These are phyloP conservation scores for Carduelis carduelis DNA, from an alignment of 2,797 vertebrate genomes.

Conservation along the genomic window DNA sequence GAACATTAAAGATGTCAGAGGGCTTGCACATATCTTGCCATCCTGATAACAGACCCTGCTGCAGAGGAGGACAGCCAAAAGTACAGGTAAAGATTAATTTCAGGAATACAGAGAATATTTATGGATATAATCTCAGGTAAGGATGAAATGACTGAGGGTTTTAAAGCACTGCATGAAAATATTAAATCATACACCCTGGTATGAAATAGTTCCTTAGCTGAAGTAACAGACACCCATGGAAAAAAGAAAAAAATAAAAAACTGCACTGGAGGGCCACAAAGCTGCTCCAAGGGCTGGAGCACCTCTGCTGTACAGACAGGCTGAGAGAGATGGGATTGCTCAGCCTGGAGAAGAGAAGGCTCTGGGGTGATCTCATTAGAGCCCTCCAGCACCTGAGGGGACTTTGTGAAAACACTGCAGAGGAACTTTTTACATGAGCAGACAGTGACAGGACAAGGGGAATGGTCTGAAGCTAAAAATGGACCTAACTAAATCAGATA, in stretches of 20 bases:
- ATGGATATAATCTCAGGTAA: background rate
- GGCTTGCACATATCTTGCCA: background rate
- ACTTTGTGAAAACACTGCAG: background rate
- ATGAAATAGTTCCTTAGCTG: background rate
- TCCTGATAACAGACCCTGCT: background rate
- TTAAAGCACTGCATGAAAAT: background rate
- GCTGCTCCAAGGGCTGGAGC: background rate
- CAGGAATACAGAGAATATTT: background rate
- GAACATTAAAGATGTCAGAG: background rate
- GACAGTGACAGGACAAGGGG: background rate
- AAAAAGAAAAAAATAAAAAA: background rate
- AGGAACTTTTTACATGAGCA: accelerated
- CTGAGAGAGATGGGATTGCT: background rate
- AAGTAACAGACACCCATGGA: background rate
- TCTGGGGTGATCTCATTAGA: background rate
- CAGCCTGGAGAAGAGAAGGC: background rate
- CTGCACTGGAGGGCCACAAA: background rate
- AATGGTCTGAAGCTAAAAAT: background rate
- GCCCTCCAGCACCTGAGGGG: background rate
- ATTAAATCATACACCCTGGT: background rate
- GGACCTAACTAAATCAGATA: accelerated
- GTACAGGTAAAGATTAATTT: background rate
- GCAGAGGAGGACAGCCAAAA: background rate
- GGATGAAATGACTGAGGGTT: background rate
- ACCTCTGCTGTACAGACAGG: background rate